Conservation (phyloP, 2,113 vertebrate species). For the Cololabis saira region DNA sequence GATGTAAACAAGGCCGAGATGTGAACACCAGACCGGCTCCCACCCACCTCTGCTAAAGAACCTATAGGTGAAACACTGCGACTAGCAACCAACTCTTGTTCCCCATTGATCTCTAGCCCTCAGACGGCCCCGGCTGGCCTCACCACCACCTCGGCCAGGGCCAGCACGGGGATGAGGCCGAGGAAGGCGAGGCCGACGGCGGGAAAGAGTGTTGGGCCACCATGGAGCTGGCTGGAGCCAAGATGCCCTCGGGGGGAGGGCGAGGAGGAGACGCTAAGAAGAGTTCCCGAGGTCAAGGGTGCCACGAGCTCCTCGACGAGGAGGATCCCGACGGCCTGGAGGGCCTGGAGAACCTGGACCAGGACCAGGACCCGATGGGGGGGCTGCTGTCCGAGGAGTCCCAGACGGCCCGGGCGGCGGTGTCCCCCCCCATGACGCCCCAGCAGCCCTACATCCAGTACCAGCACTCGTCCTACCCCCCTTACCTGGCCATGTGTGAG, state of each 20-base stretch:
- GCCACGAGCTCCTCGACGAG: constrained; percentile 82
- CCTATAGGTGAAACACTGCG: constrained; percentile 75
- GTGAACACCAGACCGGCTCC: constrained; percentile 48
- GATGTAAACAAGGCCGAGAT: constrained; percentile 41
- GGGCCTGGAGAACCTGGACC: constrained; percentile 85
- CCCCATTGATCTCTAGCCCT: constrained; percentile 86
- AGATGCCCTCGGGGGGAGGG: constrained; percentile 74
- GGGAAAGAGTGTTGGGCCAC: constrained; percentile 88
- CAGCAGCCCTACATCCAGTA: constrained; percentile 97
- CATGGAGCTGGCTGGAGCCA: constrained; percentile 82
- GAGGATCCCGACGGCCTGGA: constrained; percentile 89
- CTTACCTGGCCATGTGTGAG: constrained; percentile 96
- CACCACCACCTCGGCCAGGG: constrained; percentile 84
- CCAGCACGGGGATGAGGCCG: constrained; percentile 86
- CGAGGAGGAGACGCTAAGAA: constrained; percentile 87
- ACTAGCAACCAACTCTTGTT: constrained; percentile 77
- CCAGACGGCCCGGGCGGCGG: constrained; percentile 86
- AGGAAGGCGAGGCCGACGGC: constrained; percentile 90
- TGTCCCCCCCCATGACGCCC: constrained; percentile 92
- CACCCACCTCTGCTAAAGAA: constrained; percentile 71
- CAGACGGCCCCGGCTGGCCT: constrained; percentile 92
- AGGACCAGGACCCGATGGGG: constrained; percentile 85
- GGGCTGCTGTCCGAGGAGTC: constrained; percentile 88
- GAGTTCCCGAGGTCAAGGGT: constrained; percentile 84
- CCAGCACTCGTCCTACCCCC: constrained; percentile 88